These are phyloP conservation scores for Temnothorax curvispinosus DNA, from an alignment of 1,140 invertebrate species.

Conservation along the genomic window DNA sequence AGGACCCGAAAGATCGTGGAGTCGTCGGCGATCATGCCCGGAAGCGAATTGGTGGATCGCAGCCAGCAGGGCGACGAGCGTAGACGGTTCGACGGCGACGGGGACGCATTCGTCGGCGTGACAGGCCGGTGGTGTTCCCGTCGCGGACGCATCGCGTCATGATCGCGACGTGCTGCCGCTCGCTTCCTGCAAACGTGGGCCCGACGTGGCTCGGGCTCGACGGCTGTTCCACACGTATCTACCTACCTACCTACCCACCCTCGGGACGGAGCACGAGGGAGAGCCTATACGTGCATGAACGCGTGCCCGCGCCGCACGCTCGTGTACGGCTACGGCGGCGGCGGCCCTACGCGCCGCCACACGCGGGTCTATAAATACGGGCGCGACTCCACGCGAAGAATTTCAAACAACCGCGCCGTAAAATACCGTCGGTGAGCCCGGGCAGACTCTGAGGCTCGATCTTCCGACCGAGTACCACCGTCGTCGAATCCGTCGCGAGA, in stretches of 20 bases:
- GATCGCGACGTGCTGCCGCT: constrained; percentile 73
- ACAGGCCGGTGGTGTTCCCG: constrained; percentile 63
- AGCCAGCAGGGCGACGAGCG: constrained; percentile 60
- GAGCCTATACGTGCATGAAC: constrained; percentile 57
- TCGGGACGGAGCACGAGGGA: constrained; percentile 8
- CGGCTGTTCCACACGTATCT: constrained; percentile 11
- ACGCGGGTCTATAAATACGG: constrained; percentile 73
- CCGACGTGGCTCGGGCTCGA: constrained; percentile 13
- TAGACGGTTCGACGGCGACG: constrained; percentile 70
- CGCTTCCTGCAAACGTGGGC: constrained; percentile 32
- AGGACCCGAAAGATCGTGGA: constrained; percentile 44
- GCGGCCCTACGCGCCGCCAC: constrained; percentile 42
- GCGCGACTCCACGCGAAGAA: constrained; percentile 69
- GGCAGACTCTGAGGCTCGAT: constrained; percentile 1
- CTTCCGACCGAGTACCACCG: constrained; percentile 4
- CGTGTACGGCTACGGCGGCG: no score
- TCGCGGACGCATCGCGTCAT: constrained; percentile 75
- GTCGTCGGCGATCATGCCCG: constrained; percentile 60
- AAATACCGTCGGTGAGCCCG: constrained; percentile 66
- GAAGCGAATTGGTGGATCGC: constrained; percentile 40
- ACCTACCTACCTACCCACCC: constrained; percentile 8
- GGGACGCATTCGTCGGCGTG: constrained; percentile 67
- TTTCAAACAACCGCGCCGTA: constrained; percentile 71
- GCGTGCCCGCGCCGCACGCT: constrained; percentile 34
- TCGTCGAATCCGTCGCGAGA: constrained; percentile 5